Conservation (phyloP, 2,888 invertebrate species). For the Cheilosia variabilis region DNA sequence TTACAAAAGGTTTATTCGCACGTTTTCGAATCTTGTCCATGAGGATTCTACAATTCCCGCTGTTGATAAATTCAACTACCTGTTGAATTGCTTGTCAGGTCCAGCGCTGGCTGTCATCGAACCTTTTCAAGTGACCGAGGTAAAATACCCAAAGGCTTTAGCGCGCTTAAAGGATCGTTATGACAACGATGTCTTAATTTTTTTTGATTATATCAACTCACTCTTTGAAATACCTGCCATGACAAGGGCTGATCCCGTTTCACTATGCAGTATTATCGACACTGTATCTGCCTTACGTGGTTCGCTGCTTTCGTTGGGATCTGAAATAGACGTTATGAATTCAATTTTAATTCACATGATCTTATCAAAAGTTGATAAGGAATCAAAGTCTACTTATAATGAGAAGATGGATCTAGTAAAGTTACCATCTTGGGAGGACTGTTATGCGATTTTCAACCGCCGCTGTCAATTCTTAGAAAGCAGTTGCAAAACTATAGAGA, state of each 20-base stretch:
- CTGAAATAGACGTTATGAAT: constrained; percentile 15
- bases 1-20: too few relatives aligned
- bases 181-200: constrained; percentile 39
- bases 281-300: constrained; percentile 8
- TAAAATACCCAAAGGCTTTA: constrained; percentile 14
- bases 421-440: constrained; percentile 37
- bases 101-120: constrained; percentile 20
- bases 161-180: constrained; percentile 6
- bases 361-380: background rate
- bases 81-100: constrained; percentile 33
- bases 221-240: background rate
- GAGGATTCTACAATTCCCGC: background rate
- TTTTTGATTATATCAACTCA: constrained; percentile 15
- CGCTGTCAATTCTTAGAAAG: constrained; percentile 31
- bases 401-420: background rate
- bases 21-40: too few relatives aligned
- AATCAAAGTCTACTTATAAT: constrained; percentile 2
- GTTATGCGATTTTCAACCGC: constrained; percentile 11
- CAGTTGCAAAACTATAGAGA: constrained; percentile 4
- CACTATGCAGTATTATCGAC: background rate
- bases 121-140: constrained; percentile 19
- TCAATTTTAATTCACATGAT: constrained; percentile 15
- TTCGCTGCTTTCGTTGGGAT: constrained; percentile 1
- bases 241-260: constrained; percentile 10
- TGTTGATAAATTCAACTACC: constrained; percentile 26